These are phyloP conservation scores for Sorex fumeus DNA, from an alignment of 2,113 vertebrate species.

Conservation along the genomic window DNA sequence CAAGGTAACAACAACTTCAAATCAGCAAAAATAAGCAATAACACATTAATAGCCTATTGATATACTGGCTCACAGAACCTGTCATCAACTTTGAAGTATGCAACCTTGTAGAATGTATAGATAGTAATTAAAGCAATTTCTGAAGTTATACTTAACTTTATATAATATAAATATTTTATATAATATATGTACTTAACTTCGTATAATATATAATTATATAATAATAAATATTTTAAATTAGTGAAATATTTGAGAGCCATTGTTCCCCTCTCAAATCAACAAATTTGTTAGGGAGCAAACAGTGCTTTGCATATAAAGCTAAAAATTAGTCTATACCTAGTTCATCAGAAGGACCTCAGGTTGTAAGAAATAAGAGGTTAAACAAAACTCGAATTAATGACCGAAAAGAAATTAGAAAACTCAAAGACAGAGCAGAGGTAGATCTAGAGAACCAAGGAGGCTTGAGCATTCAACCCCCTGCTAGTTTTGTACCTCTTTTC, in stretches of 20 bases:
- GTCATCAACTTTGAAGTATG: neutral
- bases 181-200: too few relatives aligned
- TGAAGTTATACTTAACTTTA: neutral
- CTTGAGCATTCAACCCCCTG: neutral
- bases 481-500: neutral
- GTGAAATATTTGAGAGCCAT: neutral
- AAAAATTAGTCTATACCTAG: neutral
- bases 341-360: neutral
- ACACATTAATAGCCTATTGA: neutral
- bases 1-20: neutral
- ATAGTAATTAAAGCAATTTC: neutral
- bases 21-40: constrained; percentile 14
- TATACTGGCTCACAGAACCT: neutral
- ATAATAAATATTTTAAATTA: neutral
- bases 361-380: neutral
- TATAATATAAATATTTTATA: neutral
- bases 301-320: neutral
- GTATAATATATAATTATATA: neutral
- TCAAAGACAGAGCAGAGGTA: neutral
- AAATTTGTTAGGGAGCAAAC: neutral
- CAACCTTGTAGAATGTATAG: neutral
- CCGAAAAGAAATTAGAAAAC: constrained; percentile 24
- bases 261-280: neutral
- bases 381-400: constrained; percentile 43
- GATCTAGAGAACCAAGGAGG: neutral